These are phyloP conservation scores for Neofelis nebulosa DNA, from an alignment of 2,113 vertebrate genomes.

Conservation along the genomic window DNA sequence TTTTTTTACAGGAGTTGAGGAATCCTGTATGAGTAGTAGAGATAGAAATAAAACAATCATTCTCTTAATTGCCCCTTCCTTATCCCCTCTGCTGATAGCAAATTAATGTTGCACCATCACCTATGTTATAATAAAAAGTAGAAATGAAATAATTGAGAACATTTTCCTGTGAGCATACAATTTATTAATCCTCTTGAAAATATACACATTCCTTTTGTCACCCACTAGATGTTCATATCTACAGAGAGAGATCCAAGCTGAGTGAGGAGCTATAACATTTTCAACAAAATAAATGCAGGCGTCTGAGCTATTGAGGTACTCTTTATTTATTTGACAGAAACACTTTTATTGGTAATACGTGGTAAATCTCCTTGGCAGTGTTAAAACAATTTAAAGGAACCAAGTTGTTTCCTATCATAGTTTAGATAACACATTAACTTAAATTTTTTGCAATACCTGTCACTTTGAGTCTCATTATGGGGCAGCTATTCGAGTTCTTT, in stretches of 20 bases:
- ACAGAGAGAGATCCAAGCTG: not conserved
- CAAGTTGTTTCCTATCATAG: not conserved
- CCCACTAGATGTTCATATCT: not conserved
- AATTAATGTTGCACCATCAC: not conserved
- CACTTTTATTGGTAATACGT: slow-evolving; percentile 23
- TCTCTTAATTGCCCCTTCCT: not conserved
- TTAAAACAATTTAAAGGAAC: slow-evolving; percentile 17
- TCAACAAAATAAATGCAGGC: not conserved
- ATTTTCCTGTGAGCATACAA: not conserved
- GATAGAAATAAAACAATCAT: not conserved
- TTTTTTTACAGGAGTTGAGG: not conserved
- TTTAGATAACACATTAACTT: slow-evolving; percentile 61
- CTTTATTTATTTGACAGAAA: not conserved
- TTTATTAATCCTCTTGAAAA: not conserved
- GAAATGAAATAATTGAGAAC: not conserved
- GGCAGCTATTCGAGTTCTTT: slow-evolving; percentile 22
- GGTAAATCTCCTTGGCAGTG: not conserved
- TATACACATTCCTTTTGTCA: not conserved
- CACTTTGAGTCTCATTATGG: slow-evolving; percentile 52
- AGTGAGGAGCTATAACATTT: not conserved
- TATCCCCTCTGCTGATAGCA: not conserved
- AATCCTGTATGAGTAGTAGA: not conserved
- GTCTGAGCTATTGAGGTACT: not conserved
- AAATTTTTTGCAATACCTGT: slow-evolving; percentile 35
- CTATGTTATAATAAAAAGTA: not conserved